Evolutionary conservation across 2,888 invertebrate genomes (phyloP), one percentile per base, ranked within the genome.

Genomic region (Hydrotaea diabolus): DNA sequence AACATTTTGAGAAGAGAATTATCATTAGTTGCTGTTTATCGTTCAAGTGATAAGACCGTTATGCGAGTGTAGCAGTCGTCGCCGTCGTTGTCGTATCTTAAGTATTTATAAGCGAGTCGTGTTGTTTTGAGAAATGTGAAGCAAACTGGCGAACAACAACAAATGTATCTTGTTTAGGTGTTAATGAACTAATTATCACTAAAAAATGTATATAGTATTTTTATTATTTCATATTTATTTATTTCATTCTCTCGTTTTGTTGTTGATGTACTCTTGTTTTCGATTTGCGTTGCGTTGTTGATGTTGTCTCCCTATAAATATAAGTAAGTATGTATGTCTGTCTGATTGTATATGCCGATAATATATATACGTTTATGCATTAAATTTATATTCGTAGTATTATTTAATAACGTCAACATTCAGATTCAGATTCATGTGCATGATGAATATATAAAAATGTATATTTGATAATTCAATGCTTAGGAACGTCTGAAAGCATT

Each of bases 101-200:
- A 39, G 13, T 39, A 39, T 36, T 3, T 36, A 36, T 3, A 31
- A 2, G 39, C 55, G 21, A 9, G 55, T 21, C 21, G 5, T 17
- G 21, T 21, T 19, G 55, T 21, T 55, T 3, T 4, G 21, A 19
- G 11, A 11, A 55, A 21, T 55, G 31, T 31, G 31, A 21, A 55
- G 4, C 55, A 21, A 39, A 9, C 39, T 8, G 39, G 11, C 36
- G 21, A 31, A 46, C 31, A 64, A 64, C 31, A 31, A 77, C 55
- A 69, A 26, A 9, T 59, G 17, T n/a, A 77, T 15, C 43, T 66
- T 77, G 57, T 57, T 66, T 62, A 62, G 64, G 64, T 78, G 78
- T 78, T 62, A 78, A 78, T 72, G 78, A 78, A 78, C 78, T 78
- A 15, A 78, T 78, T 73, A 78, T 78, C 78, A 17, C 62, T n/a